These are phyloP conservation scores for Naja naja DNA, from an alignment of 2,113 vertebrate genomes.

Conservation along the genomic window DNA sequence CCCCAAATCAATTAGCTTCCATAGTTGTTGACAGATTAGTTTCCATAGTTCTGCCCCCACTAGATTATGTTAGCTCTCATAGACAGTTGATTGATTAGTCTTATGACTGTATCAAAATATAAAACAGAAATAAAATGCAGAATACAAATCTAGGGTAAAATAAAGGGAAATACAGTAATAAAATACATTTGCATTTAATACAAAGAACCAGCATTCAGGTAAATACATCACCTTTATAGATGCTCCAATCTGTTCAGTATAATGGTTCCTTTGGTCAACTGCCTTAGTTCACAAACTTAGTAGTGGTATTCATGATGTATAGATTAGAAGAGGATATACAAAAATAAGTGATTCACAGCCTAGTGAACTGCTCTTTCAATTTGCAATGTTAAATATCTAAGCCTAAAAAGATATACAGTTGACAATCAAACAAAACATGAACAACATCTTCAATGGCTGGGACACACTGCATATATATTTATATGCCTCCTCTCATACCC, in stretches of 20 bases:
- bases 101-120: not conserved
- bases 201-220: not conserved
- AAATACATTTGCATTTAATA: not conserved
- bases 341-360: not conserved
- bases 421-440: not conserved
- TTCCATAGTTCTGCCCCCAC: not conserved
- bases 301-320: not conserved
- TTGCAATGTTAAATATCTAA: not conserved
- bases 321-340: not conserved
- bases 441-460: not conserved
- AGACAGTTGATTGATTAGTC: not conserved
- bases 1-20: not conserved
- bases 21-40: not conserved
- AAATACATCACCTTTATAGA: not conserved
- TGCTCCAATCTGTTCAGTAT: not conserved
- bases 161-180: not conserved
- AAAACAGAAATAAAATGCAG: not conserved
- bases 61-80: not conserved
- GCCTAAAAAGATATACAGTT: not conserved
- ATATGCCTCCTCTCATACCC: not conserved
- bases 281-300: not conserved
- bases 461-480: not conserved
- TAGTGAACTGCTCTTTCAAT: not conserved
- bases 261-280: not conserved
- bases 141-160: not conserved